Evolutionary conservation across 2,797 vertebrate genomes (phyloP).

Genomic region (Vireo griseus): DNA sequence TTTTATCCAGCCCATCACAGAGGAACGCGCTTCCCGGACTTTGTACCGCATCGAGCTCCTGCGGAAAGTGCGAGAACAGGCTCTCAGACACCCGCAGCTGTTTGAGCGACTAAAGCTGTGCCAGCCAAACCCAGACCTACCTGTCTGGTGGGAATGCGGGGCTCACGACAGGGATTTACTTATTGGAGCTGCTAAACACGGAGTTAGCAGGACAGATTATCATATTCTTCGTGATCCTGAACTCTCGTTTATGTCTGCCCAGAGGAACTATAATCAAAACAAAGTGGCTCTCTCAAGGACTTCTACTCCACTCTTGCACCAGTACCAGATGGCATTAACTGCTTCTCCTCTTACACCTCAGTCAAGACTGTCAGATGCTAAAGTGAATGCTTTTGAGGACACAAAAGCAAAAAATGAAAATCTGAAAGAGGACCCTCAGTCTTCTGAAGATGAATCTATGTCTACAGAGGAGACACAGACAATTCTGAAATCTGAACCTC

Average conservation of each 20-base stretch:
- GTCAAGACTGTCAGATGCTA: conserved; percentile 76
- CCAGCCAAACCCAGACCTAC: conserved; percentile 91
- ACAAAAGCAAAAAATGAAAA: conserved; percentile 70
- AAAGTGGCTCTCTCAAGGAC: conserved; percentile 78
- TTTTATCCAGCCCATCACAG: conserved; percentile 96
- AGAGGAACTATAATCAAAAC: conserved; percentile 92
- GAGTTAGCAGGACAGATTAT: conserved; percentile 97
- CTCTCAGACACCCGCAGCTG: conserved; percentile 88
- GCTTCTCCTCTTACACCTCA: conserved; percentile 77
- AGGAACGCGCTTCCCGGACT: conserved; percentile 95
- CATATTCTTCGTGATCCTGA: conserved; percentile 97
- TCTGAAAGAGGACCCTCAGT: conserved; percentile 75
- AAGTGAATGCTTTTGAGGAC: conserved; percentile 77
- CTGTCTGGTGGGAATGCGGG: conserved; percentile 96
- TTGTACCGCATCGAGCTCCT: conserved; percentile 94
- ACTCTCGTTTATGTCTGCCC: conserved; percentile 92
- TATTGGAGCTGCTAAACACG: conserved; percentile 93
- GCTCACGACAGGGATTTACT: conserved; percentile 94
- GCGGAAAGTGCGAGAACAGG: conserved; percentile 94
- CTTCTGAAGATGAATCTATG: conserved; percentile 81
- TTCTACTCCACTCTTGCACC: conserved; percentile 78
- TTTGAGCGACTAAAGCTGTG: conserved; percentile 90
- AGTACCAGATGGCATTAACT: conserved; percentile 76
- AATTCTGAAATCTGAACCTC: conserved; percentile 78
- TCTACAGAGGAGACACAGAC: conserved; percentile 72